A percentile compares a stretch with the other conserved stretches of the same genome.
Conservation (phyloP, 2,797 vertebrate species). For the Macroramphosus scolopax region DNA sequence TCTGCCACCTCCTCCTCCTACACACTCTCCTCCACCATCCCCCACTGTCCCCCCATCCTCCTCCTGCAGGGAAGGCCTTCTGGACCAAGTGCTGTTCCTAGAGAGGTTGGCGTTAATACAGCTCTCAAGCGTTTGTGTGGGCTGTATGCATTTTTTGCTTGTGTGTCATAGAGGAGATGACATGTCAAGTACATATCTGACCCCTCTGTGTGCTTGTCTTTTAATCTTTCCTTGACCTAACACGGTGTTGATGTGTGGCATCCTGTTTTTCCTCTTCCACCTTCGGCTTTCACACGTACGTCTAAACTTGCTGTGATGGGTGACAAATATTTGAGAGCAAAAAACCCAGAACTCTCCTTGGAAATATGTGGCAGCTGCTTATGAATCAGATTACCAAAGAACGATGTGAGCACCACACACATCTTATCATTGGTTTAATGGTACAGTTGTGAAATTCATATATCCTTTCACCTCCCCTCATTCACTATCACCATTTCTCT, state of each 20-base stretch:
- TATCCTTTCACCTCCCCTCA: slow-evolving; percentile 4
- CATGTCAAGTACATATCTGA: slow-evolving; percentile 59
- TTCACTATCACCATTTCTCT: slow-evolving; percentile 29
- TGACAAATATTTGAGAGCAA: slow-evolving; percentile 24
- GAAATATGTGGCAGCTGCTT: slow-evolving; percentile 29
- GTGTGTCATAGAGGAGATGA: slow-evolving; percentile 34
- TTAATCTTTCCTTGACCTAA: slow-evolving; percentile 60
- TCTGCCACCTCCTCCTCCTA: slow-evolving; percentile 22
- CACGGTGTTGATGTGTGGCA: slow-evolving; percentile 16
- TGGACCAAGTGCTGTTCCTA: slow-evolving; percentile 70
- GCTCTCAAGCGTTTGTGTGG: slow-evolving; percentile 62
- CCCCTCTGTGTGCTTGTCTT: slow-evolving; percentile 43
- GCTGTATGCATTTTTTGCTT: slow-evolving; percentile 40
- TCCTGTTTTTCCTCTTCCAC: slow-evolving; percentile 33
- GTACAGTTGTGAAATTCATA: slow-evolving; percentile 11
- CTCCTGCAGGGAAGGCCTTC: slow-evolving; percentile 69
- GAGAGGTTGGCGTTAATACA: slow-evolving; percentile 60
- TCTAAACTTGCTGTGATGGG: slow-evolving; percentile 2
- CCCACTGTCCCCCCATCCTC: slow-evolving; percentile 55
- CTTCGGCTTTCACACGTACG: slow-evolving; percentile 2
- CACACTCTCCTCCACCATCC: slow-evolving; percentile 42
- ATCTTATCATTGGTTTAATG: slow-evolving; percentile 27
- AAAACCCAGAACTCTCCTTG: slow-evolving; percentile 18
- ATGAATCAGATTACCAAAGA: slow-evolving; percentile 22
- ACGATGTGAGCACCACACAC: not conserved